These are phyloP conservation scores for Rugalucina vietnamica DNA, from an alignment of 2,888 invertebrate species.

Conservation along the genomic window DNA sequence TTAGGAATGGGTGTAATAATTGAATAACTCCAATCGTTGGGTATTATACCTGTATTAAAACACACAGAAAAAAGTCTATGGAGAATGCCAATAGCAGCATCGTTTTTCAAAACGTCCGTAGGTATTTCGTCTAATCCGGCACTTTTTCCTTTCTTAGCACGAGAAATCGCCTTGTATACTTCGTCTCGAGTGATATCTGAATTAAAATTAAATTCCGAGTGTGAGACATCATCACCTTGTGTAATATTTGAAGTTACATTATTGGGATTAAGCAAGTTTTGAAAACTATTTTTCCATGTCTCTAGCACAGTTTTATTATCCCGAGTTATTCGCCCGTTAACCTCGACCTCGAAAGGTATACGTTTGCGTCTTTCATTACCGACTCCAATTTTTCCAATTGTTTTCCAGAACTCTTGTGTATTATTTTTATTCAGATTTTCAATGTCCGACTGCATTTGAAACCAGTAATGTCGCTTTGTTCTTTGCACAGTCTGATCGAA, in stretches of 20 bases:
- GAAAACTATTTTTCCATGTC: background rate
- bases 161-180: background rate
- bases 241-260: background rate
- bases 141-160: background rate
- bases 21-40: conserved; percentile 14
- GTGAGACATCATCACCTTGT: background rate
- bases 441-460: background rate
- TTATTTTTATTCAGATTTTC: background rate
- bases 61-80: conserved; percentile 30
- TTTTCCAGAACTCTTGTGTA: background rate
- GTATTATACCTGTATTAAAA: conserved; percentile 29
- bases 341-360: background rate
- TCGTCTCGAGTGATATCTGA: background rate
- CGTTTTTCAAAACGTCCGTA: background rate
- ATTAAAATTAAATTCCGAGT: background rate
- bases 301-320: background rate
- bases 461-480: background rate
- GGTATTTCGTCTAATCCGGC: background rate
- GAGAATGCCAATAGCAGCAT: background rate
- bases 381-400: background rate
- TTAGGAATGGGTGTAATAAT: conserved; percentile 29
- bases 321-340: background rate
- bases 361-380: background rate
- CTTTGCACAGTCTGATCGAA: background rate
- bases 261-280: background rate